Evolutionary conservation across 2,113 vertebrate species (phyloP).

Genomic region (Pachypanchax playfairii): DNA sequence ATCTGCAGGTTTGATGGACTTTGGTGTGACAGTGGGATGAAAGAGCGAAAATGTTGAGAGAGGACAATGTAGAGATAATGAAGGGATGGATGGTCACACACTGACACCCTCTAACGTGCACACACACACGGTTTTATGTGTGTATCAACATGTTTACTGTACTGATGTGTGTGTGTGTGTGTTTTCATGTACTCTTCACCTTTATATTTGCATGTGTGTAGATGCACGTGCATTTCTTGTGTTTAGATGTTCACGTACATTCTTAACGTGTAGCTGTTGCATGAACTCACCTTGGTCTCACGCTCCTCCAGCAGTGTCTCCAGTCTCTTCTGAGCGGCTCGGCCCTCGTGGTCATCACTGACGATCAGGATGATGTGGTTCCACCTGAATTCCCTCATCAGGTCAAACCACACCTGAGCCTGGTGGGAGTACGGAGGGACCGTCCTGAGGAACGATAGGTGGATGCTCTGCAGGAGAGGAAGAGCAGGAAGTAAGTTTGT

Average conservation of each 20-base stretch:
- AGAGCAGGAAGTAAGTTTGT: not conserved
- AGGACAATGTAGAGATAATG: not conserved
- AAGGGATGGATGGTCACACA: not conserved
- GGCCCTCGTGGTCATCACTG: constrained; percentile 97
- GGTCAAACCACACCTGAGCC: constrained; percentile 98
- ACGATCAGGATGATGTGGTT: constrained; percentile 98
- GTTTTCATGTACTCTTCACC: no score
- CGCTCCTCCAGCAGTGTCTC: constrained; percentile 97
- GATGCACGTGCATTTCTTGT: not conserved
- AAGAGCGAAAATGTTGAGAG: not conserved
- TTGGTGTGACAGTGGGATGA: no score
- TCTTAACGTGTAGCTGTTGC: not conserved
- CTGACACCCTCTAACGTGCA: not conserved
- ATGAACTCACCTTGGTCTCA: constrained; percentile 92
- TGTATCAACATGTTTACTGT: not conserved
- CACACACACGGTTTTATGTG: not conserved
- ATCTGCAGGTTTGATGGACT: not conserved
- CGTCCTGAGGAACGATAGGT: constrained; percentile 95
- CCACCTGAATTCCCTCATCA: constrained; percentile 98
- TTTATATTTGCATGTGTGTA: not conserved
- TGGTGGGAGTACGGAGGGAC: constrained; percentile 98
- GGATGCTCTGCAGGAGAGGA: constrained; percentile 88
- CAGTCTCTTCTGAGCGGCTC: constrained; percentile 95
- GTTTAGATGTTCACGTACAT: no score
- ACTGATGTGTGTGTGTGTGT: not conserved